Conservation (phyloP, 2,797 vertebrate species). For the Cebuella pygmaea region DNA sequence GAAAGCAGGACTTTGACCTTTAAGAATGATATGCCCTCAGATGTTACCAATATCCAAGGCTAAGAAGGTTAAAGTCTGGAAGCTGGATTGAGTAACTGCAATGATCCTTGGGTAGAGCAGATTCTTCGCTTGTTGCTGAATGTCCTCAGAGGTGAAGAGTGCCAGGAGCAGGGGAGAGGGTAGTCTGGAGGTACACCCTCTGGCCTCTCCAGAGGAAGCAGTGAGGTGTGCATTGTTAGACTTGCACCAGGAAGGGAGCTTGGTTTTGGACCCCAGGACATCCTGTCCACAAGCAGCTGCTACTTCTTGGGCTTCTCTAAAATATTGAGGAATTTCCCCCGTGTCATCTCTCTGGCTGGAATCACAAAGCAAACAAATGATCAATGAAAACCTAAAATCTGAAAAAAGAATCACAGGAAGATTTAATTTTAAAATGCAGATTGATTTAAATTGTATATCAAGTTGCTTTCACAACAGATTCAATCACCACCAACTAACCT, state of each 20-base stretch:
- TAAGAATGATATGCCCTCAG: neutral
- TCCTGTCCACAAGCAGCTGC: constrained; percentile 57
- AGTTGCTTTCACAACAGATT: neutral
- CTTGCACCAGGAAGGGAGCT: constrained; percentile 10
- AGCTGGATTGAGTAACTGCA: constrained; percentile 1
- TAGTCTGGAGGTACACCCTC: constrained; percentile 53
- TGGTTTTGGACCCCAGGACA: constrained; percentile 2
- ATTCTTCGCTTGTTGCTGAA: constrained; percentile 4
- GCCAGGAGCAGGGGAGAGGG: constrained; percentile 52
- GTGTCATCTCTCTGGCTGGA: constrained; percentile 98
- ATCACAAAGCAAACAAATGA: constrained; percentile 81
- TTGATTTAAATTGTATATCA: neutral
- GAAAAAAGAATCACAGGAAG: neutral
- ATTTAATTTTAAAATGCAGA: constrained; percentile 57
- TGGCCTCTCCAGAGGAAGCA: constrained; percentile 35
- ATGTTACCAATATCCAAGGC: neutral
- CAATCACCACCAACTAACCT: neutral
- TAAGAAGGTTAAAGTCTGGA: neutral
- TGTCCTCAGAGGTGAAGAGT: constrained; percentile 36
- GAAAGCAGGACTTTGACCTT: constrained; percentile 43
- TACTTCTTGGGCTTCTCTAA: constrained; percentile 97
- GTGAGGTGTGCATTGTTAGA: constrained; percentile 17
- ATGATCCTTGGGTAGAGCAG: constrained; percentile 50
- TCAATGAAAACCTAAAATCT: constrained; percentile 63
- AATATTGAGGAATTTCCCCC: constrained; percentile 98